These are phyloP conservation scores for Drosophila varians DNA, from an alignment of 1,140 invertebrate species.

Conservation along the genomic window DNA sequence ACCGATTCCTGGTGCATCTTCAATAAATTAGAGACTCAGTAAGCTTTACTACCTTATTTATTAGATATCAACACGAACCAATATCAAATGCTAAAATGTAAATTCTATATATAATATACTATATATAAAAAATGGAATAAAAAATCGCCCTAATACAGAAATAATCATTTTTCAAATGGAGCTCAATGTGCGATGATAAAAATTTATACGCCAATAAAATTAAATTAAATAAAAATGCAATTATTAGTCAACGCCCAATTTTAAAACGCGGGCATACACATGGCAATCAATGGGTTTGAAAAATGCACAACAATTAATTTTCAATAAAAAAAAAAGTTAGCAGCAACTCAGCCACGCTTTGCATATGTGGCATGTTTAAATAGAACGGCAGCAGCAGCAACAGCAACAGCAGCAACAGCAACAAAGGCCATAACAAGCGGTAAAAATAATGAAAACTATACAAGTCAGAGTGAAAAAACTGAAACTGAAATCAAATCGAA, in stretches of 20 bases:
- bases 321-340: slow-evolving; percentile 46
- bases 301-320: slow-evolving; percentile 56
- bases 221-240: slow-evolving; percentile 52
- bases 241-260: slow-evolving; percentile 53
- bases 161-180: slow-evolving; percentile 27
- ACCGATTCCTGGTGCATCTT: background rate
- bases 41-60: background rate
- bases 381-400: slow-evolving; percentile 26
- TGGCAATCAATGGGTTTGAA: slow-evolving; percentile 28
- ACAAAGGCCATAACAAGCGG: slow-evolving; percentile 30
- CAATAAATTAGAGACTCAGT: background rate
- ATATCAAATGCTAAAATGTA: background rate
- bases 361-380: slow-evolving; percentile 44
- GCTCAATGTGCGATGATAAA: slow-evolving; percentile 14
- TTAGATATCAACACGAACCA: background rate
- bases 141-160: slow-evolving; percentile 24
- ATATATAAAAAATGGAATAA: too few relatives aligned
- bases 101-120: background rate
- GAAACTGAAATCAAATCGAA: slow-evolving; percentile 49
- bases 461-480: slow-evolving; percentile 28
- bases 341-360: slow-evolving; percentile 11
- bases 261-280: slow-evolving; percentile 13
- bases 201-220: slow-evolving; percentile 36
- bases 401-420: slow-evolving; percentile 13
- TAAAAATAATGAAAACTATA: slow-evolving; percentile 46